These are phyloP conservation scores for Drosophila bipectinata DNA, from an alignment of 1,140 invertebrate species.

Conservation along the genomic window DNA sequence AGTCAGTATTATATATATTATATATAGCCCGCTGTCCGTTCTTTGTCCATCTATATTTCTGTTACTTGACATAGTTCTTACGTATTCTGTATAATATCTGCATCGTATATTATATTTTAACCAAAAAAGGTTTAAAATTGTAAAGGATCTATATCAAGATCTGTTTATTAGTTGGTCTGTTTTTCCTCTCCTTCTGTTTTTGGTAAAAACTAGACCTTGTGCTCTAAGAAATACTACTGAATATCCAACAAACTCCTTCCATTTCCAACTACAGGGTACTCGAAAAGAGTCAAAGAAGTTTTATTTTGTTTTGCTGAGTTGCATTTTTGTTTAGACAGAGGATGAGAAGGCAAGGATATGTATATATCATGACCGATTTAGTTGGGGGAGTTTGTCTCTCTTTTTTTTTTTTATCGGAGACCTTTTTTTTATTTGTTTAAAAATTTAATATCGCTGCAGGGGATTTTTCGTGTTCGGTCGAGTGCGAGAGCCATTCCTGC, in stretches of 20 bases:
- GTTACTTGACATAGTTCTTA: too few species aligned
- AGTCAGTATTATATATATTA: too few species aligned
- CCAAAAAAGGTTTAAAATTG: too few species aligned
- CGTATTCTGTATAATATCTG: too few species aligned
- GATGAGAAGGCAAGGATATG: constrained; percentile 15
- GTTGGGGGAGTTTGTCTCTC: constrained; percentile 15
- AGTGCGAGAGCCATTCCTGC: constrained; percentile 31
- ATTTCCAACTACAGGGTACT: not conserved
- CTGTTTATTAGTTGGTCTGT: too few species aligned
- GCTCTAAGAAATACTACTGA: not conserved
- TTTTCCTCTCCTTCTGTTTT: too few species aligned
- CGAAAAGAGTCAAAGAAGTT: constrained; percentile 37
- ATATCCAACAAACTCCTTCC: not conserved
- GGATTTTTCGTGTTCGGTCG: constrained; percentile 49
- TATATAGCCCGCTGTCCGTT: too few species aligned
- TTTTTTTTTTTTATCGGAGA: constrained; percentile 22
- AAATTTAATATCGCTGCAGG: constrained; percentile 66
- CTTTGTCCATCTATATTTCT: too few species aligned
- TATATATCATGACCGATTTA: constrained; percentile 49
- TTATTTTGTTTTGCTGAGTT: constrained; percentile 74
- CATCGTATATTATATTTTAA: too few species aligned
- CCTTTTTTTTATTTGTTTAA: constrained; percentile 38
- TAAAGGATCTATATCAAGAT: too few species aligned
- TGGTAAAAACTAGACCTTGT: not conserved
- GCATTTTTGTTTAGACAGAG: constrained; percentile 52